Evolutionary conservation across 2,888 invertebrate genomes (phyloP), one percentile per base, ranked within the genome.

Genomic region (Sinhomidia bicolor): DNA sequence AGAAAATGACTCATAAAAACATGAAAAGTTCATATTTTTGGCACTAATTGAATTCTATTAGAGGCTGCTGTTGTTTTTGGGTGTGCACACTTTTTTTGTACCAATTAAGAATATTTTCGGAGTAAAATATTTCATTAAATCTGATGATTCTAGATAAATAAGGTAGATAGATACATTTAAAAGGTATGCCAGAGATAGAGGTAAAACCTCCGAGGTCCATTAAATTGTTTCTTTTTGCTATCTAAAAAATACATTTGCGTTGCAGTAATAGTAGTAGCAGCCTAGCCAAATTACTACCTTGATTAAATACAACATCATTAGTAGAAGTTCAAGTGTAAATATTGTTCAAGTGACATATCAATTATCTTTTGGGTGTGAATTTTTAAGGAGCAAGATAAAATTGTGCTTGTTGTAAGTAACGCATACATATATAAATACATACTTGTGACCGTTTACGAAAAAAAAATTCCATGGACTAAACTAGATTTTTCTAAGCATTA

Each of bases 381-480:
- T 54, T 54, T 1, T 2, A 6, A 17, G 17, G 54, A 17, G 54
- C 14, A 54, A n/a, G n/a, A n/a, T n/a, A n/a, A n/a, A n/a, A n/a
- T n/a, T n/a, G n/a, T n/a, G n/a, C n/a, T n/a, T n/a, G n/a, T n/a
- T n/a, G n/a, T n/a, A 54, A 54, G 6, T n/a, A 54, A 54, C n/a
- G 17, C 54, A 17, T 54, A 17, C 54, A 17, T 17, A 54, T 47
- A 54, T 54, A 20, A 17, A 17, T 6, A 9, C 20, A 54, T 20
- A 54, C n/a, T n/a, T 4, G 20, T 20, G 9, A 14, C 23, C 32
- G n/a, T 32, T 29, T 32, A 62, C 29, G 26, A 1, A 2, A 54
- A n/a, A 68, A 68, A 68, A 36, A 68, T 68, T 68, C 68, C 68
- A 68, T 68, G 17, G 20, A 68, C 17, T 36, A 9, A 68, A 20